Evolutionary conservation across 23 tunicate genomes (phyloP).

Genomic region (Styela plicata): DNA sequence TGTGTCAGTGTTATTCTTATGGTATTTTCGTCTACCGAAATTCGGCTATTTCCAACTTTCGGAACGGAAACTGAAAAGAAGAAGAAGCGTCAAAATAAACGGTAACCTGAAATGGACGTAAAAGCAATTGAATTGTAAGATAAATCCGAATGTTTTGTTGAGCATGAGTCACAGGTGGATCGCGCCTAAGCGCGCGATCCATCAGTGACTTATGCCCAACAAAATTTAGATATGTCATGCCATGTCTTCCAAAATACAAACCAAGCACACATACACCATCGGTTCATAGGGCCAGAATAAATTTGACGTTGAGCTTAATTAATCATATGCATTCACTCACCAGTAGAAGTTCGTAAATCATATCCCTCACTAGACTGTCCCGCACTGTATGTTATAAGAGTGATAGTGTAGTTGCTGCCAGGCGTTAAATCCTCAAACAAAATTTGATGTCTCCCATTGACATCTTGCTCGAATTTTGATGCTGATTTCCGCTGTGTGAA

Average conservation of each 20-base stretch:
- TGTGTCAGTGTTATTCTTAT: background rate
- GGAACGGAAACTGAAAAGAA: background rate
- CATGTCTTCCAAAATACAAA: too few species aligned
- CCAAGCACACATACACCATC: too few species aligned
- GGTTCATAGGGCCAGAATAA: too few species aligned
- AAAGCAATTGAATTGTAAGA: too few species aligned
- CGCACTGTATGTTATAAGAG: background rate
- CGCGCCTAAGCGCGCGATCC: too few species aligned
- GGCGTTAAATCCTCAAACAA: background rate
- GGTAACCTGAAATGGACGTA: too few species aligned
- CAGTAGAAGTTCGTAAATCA: background rate
- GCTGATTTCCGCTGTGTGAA: conserved; percentile 24
- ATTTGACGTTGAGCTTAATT: too few species aligned
- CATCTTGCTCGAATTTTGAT: background rate
- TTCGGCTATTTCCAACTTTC: background rate
- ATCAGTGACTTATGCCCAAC: too few species aligned
- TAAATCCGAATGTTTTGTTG: too few species aligned
- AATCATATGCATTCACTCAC: background rate
- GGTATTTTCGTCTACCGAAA: background rate
- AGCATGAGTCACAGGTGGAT: too few species aligned
- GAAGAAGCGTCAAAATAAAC: too few species aligned
- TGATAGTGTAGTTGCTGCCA: background rate
- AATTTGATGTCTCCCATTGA: background rate
- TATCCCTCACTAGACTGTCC: background rate
- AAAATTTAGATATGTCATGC: too few species aligned